Conservation (phyloP, 2,113 vertebrate species). For the Odobenus rosmarus region DNA sequence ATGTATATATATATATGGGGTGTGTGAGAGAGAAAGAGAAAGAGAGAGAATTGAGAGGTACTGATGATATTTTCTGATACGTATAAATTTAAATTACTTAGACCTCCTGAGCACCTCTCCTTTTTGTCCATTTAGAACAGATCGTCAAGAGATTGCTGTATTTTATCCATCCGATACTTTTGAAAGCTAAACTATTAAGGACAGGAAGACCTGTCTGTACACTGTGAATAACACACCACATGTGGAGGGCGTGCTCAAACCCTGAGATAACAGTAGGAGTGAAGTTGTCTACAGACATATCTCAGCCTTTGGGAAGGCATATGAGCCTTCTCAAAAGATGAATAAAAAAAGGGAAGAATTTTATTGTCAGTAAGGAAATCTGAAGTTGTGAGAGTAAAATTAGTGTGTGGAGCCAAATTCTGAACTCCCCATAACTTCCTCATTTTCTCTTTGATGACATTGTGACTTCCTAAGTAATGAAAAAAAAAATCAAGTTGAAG, state of each 20-base stretch:
- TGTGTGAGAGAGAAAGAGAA: background rate
- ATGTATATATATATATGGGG: background rate
- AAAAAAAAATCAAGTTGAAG: background rate
- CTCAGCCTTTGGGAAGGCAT: background rate
- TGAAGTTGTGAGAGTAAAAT: background rate
- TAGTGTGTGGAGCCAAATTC: background rate
- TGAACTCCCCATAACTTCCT: background rate
- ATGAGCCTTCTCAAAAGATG: background rate
- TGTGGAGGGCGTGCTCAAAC: background rate
- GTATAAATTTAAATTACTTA: background rate
- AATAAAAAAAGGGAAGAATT: background rate
- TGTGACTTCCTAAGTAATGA: background rate
- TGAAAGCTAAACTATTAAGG: background rate
- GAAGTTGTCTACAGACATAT: background rate
- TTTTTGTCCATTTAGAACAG: background rate
- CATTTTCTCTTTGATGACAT: background rate
- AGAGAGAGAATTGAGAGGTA: background rate
- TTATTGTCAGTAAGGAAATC: background rate
- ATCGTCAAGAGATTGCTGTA: background rate
- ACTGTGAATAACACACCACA: background rate
- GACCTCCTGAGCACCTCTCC: background rate
- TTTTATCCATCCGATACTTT: background rate
- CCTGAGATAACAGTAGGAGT: background rate
- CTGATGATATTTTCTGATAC: background rate
- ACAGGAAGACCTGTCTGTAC: too few species aligned